phyloP scores from a whole-genome alignment of 37 sponge, comb jelly and placozoan species.

The Hormiphora californensis region DNA sequence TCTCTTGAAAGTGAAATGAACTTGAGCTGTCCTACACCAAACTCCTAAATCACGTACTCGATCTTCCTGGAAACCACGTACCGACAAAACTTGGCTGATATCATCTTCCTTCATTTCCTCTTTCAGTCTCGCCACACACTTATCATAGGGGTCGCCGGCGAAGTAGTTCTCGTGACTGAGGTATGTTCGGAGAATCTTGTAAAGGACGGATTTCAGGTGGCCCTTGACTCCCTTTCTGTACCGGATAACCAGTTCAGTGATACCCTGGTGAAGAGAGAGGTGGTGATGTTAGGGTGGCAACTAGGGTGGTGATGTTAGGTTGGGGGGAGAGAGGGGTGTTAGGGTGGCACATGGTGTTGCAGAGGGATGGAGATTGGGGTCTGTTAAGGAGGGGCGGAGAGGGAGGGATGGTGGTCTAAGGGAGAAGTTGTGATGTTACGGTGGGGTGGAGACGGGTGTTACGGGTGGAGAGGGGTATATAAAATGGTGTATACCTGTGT shows the following conservation, averaged over 20 bases:
- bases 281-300: neutral
- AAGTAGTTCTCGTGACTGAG: constrained; percentile 73
- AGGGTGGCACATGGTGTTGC: too few species aligned
- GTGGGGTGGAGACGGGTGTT: neutral
- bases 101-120: constrained; percentile 37
- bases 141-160: constrained; percentile 28
- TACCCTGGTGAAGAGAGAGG: constrained; percentile 47
- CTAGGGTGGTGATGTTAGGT: too few species aligned
- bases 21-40: too few species aligned
- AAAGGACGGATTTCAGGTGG: constrained; percentile 65
- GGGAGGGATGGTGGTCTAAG: neutral
- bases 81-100: constrained; percentile 14
- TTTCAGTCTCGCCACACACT: constrained; percentile 46
- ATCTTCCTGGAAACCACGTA: too few species aligned
- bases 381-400: neutral
- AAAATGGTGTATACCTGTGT: constrained; percentile 54
- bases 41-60: too few species aligned
- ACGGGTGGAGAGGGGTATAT: neutral
- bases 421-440: neutral
- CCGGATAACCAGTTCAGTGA: constrained; percentile 56
- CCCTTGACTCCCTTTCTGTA: constrained; percentile 74
- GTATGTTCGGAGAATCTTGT: constrained; percentile 71
- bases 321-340: too few species aligned
- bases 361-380: neutral
- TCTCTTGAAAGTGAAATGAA: too few species aligned